Base-by-base conservation (phyloP, 53 echinoderm and acorn worm species). In the Actinopyga echinites region DNA sequence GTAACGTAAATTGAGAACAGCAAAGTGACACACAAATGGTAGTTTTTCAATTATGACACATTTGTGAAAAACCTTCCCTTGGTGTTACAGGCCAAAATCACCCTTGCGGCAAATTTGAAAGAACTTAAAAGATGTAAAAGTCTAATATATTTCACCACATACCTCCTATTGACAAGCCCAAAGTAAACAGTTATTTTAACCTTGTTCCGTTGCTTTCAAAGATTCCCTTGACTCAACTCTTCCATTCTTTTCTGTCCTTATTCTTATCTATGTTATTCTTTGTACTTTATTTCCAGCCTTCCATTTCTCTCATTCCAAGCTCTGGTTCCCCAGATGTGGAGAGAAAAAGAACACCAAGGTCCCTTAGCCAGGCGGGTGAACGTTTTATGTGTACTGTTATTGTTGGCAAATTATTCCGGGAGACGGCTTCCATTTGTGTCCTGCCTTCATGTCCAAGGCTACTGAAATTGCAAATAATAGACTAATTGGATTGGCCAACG, bases 101-200 rank as follows among this genome's bases (percentile, higher is more conserved):
- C 49, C 49, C 49, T 49, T 49, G 49, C 17, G 49, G 49, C 49
- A 49, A 49, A 49, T 49, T 49, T 49, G 17, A 49, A 49, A 49
- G 49, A 49, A 49, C 17, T 2, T 49, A 5, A 49, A 49, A 17
- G 15, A 49, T 2, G 15, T 49, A 13, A 49, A 17, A 49, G 49
- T 5, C 17, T 49, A 49, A 49, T 49, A 49, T 49, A 49, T 49
- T 49, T 40, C 49, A 8, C 49, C 17, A 49, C 49, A 49, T 49
- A 49, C 49, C 42, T 13, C 42, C 71, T 43, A 71, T 71, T 71
- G 40, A 71, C 71, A 71, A 40, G 40, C 36, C 71, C 71, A 40
- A 71, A 35, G 44, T 71, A 71, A 71, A 71, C 71, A 71, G 71
- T 71, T 71, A 71, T 71, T 71, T 71, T 71, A 71, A 71, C 71